These are phyloP conservation scores for Takifugu flavidus DNA, from an alignment of 2,113 vertebrate species.

Conservation along the genomic window DNA sequence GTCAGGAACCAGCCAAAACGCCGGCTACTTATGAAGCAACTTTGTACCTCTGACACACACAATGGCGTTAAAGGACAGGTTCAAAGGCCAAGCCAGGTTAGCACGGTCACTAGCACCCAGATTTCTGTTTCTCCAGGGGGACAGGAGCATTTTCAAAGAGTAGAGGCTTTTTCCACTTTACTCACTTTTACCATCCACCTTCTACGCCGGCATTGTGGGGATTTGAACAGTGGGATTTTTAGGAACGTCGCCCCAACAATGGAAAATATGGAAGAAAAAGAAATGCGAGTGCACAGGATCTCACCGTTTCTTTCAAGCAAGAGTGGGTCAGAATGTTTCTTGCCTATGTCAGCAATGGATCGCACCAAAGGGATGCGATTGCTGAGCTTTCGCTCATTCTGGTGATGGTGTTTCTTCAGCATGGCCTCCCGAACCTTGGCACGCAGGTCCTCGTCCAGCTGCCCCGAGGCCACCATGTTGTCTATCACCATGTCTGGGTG, in stretches of 20 bases:
- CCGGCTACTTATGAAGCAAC: conserved; percentile 26
- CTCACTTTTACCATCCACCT: conserved; percentile 62
- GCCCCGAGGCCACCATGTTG: conserved; percentile 90
- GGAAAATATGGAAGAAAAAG: conserved; percentile 48
- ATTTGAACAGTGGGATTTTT: conserved; percentile 57
- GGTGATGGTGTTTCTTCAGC: conserved; percentile 92
- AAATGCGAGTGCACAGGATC: conserved; percentile 69
- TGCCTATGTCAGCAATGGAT: conserved; percentile 97
- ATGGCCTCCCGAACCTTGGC: conserved; percentile 88
- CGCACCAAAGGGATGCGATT: conserved; percentile 93
- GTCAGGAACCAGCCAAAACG: conserved; percentile 29
- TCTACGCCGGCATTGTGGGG: conserved; percentile 55
- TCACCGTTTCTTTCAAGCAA: conserved; percentile 97
- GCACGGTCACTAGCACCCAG: conserved; percentile 54
- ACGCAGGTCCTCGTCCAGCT: conserved; percentile 84
- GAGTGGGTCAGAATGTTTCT: conserved; percentile 97
- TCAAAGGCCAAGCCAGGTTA: conserved; percentile 58
- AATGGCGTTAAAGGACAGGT: conserved; percentile 32
- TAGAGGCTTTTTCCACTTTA: conserved; percentile 41
- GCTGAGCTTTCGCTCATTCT: conserved; percentile 92
- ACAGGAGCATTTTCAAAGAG: conserved; percentile 1
- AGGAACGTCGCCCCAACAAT: conserved; percentile 37
- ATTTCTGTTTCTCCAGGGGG: conserved; percentile 60
- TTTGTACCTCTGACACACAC: conserved; percentile 27
- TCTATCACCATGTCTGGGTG: conserved; percentile 90